Percentiles rank a stretch among this genome's conserved stretches.
These are phyloP conservation scores for Drosophila stalkeri DNA, from an alignment of 2,888 invertebrate genomes.

Conservation along the genomic window DNA sequence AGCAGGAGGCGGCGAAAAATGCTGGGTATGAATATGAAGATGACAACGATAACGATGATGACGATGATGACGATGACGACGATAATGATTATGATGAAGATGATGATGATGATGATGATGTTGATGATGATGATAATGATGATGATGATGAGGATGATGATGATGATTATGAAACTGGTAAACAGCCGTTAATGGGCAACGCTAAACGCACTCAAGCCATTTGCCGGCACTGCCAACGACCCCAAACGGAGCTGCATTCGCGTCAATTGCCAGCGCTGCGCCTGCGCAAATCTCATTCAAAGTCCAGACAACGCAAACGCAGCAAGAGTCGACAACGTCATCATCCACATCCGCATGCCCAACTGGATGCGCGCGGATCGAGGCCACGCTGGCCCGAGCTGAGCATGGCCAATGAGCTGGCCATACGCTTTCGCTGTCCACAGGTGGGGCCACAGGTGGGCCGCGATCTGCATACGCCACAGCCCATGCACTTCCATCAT, in stretches of 20 bases:
- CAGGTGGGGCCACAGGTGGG: slow-evolving; percentile 83
- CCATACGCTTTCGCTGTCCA: slow-evolving; percentile 83
- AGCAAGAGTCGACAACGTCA: slow-evolving; percentile 63
- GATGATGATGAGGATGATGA: slow-evolving; percentile 16
- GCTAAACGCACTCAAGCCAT: slow-evolving; percentile 44
- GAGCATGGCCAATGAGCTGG: slow-evolving; percentile 81
- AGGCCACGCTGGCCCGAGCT: slow-evolving; percentile 66
- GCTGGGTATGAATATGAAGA: neutral
- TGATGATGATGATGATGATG: neutral
- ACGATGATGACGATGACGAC: neutral
- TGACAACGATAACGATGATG: slow-evolving; percentile 23
- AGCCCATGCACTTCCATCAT: slow-evolving; percentile 82
- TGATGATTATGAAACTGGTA: slow-evolving; percentile 9
- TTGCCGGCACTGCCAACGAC: slow-evolving; percentile 82
- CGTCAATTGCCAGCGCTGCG: slow-evolving; percentile 46
- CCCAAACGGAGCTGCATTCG: slow-evolving; percentile 77
- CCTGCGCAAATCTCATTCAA: slow-evolving; percentile 56
- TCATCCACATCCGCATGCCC: slow-evolving; percentile 38
- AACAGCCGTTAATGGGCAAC: slow-evolving; percentile 1
- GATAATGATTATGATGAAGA: slow-evolving; percentile 7
- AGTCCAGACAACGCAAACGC: slow-evolving; percentile 70
- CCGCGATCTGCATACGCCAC: slow-evolving; percentile 75
- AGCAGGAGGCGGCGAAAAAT: slow-evolving; percentile 17
- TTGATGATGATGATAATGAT: slow-evolving; percentile 9
- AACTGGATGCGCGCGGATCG: slow-evolving; percentile 30